Evolutionary conservation across 2,888 invertebrate species (phyloP), one percentile per base, ranked within the genome.

Genomic region (Ophraella communa): DNA sequence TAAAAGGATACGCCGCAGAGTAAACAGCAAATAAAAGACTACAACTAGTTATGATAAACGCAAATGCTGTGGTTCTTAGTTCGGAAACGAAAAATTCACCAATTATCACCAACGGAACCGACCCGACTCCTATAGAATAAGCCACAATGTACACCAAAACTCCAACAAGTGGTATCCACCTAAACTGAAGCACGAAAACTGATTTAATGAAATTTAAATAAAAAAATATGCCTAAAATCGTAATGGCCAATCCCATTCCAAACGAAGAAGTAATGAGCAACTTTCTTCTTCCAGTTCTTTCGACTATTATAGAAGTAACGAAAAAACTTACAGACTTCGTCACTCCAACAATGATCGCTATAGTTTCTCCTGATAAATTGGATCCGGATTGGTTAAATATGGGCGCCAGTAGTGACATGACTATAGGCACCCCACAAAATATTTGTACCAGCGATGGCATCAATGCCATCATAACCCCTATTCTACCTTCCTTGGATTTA

Each of bases 341-440:
- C 2, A 56, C n/a, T 10, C 56, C 63, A 1, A 66, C 45, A 20
- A 51, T 30, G 5, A 66, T 44, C 33, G 66, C 53, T 14, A 63
- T 44, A 1, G 42, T 42, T 17, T 63, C 59, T 4, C 66, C 66
- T 4, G 63, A 59, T 33, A 66, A 18, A 10, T 4, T 24, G 2
- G 57, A 54, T 7, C 45, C 24, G 10, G 63, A 55, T 23, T 52
- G 47, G 14, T 62, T 39, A 24, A 62, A 66, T 17, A 66, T 52
- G 11, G 66, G 53, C 3, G 58, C 66, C 17, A 54, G 14, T 3
- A 66, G 51, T n/a, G 63, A 5, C 62, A 66, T 55, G 2, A 66
- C n/a, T 10, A 39, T 51, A 1, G 55, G 17, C 2, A 53, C 33
- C 3, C 66, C 66, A 14, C 49, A 49, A 17, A 45, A 51, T n/a